Conservation (phyloP, 1,140 invertebrate genomes). For the Cotesia glomerata region DNA sequence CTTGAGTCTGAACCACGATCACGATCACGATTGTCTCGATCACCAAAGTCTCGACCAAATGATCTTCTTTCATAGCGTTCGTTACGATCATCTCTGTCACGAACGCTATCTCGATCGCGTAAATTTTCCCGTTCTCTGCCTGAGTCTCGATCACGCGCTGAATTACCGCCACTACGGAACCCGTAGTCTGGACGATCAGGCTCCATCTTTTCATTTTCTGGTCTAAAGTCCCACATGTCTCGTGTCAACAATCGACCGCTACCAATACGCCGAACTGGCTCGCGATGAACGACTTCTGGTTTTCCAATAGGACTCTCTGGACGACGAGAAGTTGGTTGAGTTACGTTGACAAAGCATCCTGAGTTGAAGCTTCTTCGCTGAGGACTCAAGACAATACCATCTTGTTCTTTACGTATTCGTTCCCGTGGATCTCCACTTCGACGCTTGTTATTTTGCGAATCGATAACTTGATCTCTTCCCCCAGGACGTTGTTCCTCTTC, state of each 20-base stretch:
- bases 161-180: conserved; percentile 47
- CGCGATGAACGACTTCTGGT: conserved; percentile 59
- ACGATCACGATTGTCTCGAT: conserved; percentile 39
- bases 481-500: conserved; percentile 64
- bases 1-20: conserved; percentile 38
- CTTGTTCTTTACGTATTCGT: conserved; percentile 80
- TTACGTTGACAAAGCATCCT: conserved; percentile 74
- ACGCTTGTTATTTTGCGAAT: conserved; percentile 59
- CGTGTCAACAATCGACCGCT: conserved; percentile 78
- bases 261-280: conserved; percentile 72
- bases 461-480: conserved; percentile 51
- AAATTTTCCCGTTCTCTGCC: conserved; percentile 37
- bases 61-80: conserved; percentile 65
- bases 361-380: conserved; percentile 83
- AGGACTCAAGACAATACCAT: conserved; percentile 82
- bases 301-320: conserved; percentile 65
- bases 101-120: conserved; percentile 38
- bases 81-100: conserved; percentile 43
- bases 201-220: conserved; percentile 56
- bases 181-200: conserved; percentile 52
- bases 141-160: conserved; percentile 49
- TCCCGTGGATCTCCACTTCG: conserved; percentile 77
- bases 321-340: conserved; percentile 59
- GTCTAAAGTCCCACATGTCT: conserved; percentile 68
- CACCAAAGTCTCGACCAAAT: conserved; percentile 64